Evolutionary conservation across 2,888 invertebrate genomes (phyloP), one percentile per base, ranked within the genome.

Genomic region (Sthenelais limicola): DNA sequence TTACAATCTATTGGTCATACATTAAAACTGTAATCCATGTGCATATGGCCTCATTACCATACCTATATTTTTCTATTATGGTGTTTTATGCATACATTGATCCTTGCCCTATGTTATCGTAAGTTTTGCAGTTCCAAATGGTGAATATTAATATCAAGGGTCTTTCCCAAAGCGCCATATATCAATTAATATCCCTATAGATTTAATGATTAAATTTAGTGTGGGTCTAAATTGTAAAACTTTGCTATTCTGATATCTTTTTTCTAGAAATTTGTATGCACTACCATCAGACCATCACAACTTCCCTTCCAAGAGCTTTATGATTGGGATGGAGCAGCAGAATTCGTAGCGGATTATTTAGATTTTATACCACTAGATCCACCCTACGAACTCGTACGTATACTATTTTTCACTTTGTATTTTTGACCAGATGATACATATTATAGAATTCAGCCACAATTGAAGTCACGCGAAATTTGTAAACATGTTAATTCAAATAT

Each of bases 221-320:
- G 43, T 43, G n/a, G n/a, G n/a, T n/a, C n/a, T n/a, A n/a, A n/a
- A n/a, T n/a, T n/a, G n/a, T n/a, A n/a, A n/a, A n/a, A n/a, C n/a
- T n/a, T n/a, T n/a, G n/a, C n/a, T n/a, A 21, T 51, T n/a, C 32
- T 69, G 4, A 30, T 15, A 18, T 56, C n/a, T 67, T 33, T 68
- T 15, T 48, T 75, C 88, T 86, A 95, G 94, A 96, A 96, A 92
- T 93, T 96, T 90, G 94, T 96, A 49, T 94, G 94, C 80, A 94
- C 94, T 5, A 92, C 93, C 1, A 91, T 96, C 76, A 90, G 94
- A 52, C 94, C 94, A 28, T 94, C 94, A 18, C 91, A 92, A 77
- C 90, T 94, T 73, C 91, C 92, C 24, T 93, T 91, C 88, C 89
- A 91, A 9, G 92, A 92, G 80, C 90, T 95, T 52, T 91, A 91